phyloP scores from a whole-genome alignment of 2,888 invertebrate genomes.

The Cryptosula pallasiana region DNA sequence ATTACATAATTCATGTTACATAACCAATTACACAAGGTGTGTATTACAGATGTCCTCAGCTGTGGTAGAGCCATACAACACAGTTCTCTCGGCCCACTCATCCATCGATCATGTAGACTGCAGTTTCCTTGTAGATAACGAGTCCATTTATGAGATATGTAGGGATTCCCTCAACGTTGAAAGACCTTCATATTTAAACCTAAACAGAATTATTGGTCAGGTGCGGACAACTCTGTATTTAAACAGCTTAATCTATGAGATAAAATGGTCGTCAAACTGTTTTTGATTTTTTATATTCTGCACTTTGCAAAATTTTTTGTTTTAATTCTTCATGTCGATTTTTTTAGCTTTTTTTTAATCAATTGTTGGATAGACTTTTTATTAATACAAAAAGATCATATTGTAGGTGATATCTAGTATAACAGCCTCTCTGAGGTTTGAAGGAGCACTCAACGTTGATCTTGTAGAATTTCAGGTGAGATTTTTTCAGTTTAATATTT shows the following conservation, averaged over 20 bases:
- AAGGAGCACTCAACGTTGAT: conserved; percentile 19
- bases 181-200: neutral
- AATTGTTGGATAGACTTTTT: too few relatives aligned
- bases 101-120: conserved; percentile 80
- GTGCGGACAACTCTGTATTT: neutral
- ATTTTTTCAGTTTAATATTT: too few relatives aligned
- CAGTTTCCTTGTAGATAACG: conserved; percentile 55
- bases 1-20: too few relatives aligned
- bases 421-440: conserved; percentile 20
- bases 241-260: too few relatives aligned
- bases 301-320: too few relatives aligned
- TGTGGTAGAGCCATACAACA: conserved; percentile 30
- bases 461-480: conserved; percentile 14
- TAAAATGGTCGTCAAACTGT: too few relatives aligned
- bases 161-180: neutral
- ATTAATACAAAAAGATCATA: too few relatives aligned
- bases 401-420: conserved; percentile 16
- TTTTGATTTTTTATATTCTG: too few relatives aligned
- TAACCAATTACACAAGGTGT: too few relatives aligned
- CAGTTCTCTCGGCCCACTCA: conserved; percentile 28
- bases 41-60: conserved; percentile 28
- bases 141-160: conserved; percentile 11
- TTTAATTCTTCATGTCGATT: too few relatives aligned
- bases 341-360: too few relatives aligned
- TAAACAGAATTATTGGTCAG: conserved; percentile 22